Percentiles rank a stretch among this genome's conserved stretches.
phyloP scores from a whole-genome alignment of 2,797 vertebrate genomes.

The Tokudaia tokunoshimensis region DNA sequence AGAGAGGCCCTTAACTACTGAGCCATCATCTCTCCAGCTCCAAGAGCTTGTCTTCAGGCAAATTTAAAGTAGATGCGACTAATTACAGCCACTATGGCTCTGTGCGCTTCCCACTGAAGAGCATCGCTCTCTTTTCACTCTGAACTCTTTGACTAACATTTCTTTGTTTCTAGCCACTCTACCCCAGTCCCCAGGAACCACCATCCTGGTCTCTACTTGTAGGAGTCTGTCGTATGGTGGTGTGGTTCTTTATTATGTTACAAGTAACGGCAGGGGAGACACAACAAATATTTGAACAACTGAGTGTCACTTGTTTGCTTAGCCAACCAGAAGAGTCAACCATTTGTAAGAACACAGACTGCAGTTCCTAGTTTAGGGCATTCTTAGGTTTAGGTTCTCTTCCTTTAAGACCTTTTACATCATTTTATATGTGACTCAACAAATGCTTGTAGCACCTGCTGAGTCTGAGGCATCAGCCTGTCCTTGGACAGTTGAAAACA shows the following conservation, averaged over 20 bases:
- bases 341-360: background rate
- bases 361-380: background rate
- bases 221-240: background rate
- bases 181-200: background rate
- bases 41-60: background rate
- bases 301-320: constrained; percentile 1
- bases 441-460: background rate
- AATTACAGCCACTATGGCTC: background rate
- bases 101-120: no score
- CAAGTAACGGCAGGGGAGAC: background rate
- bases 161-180: background rate
- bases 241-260: background rate
- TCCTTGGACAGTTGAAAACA: background rate
- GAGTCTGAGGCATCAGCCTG: background rate
- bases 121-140: background rate
- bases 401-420: background rate
- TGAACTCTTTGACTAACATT: background rate
- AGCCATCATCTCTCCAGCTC: background rate
- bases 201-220: background rate
- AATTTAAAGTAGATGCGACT: background rate
- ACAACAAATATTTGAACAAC: constrained; percentile 49
- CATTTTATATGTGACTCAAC: constrained; percentile 5
- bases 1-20: background rate
- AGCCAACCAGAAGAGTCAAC: constrained; percentile 2
- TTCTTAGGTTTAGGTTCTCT: constrained; percentile 28